phyloP scores from a whole-genome alignment of 2,888 invertebrate species.

The Pyrocoelia pectoralis region DNA sequence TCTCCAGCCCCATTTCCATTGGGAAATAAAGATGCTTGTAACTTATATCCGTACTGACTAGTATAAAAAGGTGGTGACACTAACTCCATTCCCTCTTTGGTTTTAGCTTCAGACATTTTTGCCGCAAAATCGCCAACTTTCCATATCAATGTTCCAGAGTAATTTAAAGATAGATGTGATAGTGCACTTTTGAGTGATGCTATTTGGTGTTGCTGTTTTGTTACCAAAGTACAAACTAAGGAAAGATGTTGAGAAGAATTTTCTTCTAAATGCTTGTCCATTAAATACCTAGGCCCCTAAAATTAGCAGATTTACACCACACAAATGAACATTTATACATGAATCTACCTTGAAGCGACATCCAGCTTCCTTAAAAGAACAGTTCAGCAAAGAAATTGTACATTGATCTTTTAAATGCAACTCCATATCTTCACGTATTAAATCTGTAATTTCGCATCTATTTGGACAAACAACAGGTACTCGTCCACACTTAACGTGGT shows the following conservation, averaged over 20 bases:
- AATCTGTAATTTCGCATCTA: slow-evolving; percentile 76
- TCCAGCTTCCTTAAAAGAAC: slow-evolving; percentile 89
- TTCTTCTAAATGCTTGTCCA: slow-evolving; percentile 88
- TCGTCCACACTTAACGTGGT: slow-evolving; percentile 84
- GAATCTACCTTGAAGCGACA: slow-evolving; percentile 90
- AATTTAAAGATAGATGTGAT: slow-evolving; percentile 80
- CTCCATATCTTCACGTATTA: slow-evolving; percentile 88
- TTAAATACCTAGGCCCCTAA: slow-evolving; percentile 80
- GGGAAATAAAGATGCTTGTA: slow-evolving; percentile 91
- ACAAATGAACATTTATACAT: too few relatives aligned
- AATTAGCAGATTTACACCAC: too few relatives aligned
- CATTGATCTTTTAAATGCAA: slow-evolving; percentile 87
- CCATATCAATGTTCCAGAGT: slow-evolving; percentile 90
- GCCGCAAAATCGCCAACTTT: slow-evolving; percentile 87
- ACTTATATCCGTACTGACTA: slow-evolving; percentile 86
- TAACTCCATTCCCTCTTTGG: slow-evolving; percentile 89
- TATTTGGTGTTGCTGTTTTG: slow-evolving; percentile 87
- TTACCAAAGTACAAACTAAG: slow-evolving; percentile 84
- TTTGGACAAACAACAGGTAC: slow-evolving; percentile 92
- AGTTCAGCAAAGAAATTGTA: slow-evolving; percentile 79
- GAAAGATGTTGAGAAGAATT: slow-evolving; percentile 83
- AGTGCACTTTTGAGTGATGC: slow-evolving; percentile 82
- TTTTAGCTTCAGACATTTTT: slow-evolving; percentile 87
- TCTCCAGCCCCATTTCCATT: slow-evolving; percentile 96
- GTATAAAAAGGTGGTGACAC: slow-evolving; percentile 93